Evolutionary conservation across 2,113 vertebrate genomes (phyloP).

Genomic region (Rhadina sibilatrix): DNA sequence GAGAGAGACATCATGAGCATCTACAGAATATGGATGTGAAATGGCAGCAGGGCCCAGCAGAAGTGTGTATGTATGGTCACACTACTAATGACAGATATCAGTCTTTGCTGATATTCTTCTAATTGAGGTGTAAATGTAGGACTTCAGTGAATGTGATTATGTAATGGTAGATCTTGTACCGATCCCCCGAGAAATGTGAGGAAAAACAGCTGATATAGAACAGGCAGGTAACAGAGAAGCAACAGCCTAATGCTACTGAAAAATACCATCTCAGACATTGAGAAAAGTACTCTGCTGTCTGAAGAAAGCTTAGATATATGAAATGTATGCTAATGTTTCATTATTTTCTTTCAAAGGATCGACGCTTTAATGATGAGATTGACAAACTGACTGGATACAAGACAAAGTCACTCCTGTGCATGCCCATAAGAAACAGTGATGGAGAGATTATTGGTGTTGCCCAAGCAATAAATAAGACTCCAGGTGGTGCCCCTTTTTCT

Average conservation of each 20-base stretch:
- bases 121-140: neutral
- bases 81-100: neutral
- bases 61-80: accelerated
- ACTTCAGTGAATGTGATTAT: neutral
- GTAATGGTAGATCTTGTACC: neutral
- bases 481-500: conserved; percentile 88
- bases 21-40: neutral
- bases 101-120: neutral
- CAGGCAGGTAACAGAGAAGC: neutral
- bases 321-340: neutral
- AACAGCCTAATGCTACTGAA: neutral
- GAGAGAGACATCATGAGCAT: accelerated
- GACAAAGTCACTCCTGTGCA: conserved; percentile 95
- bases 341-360: conserved; percentile 81
- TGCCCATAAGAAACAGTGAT: conserved; percentile 95
- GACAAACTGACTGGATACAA: conserved; percentile 98
- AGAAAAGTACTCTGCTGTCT: neutral
- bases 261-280: neutral
- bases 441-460: conserved; percentile 95
- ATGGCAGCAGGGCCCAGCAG: neutral
- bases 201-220: neutral
- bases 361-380: conserved; percentile 96
- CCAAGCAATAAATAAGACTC: conserved; percentile 96
- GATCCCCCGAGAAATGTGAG: neutral
- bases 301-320: neutral